These are phyloP conservation scores for Corythoichthys intestinalis DNA, from an alignment of 2,113 vertebrate genomes.

Conservation along the genomic window DNA sequence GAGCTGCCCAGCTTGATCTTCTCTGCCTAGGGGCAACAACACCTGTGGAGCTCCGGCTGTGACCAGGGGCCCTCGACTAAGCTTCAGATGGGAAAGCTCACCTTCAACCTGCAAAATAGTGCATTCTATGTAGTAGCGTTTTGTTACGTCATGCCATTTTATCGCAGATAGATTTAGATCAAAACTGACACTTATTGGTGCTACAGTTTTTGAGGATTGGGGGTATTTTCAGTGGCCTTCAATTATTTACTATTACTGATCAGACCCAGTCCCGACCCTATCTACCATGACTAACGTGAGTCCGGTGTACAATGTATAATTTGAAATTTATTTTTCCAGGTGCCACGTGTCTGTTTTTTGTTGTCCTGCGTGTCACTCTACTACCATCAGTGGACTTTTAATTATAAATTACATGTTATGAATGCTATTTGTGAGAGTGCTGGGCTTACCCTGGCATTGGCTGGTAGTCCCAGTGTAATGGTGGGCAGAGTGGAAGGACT, in stretches of 20 bases:
- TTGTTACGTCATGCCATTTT: not conserved
- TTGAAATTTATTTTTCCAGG: not conserved
- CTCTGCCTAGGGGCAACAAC: slow-evolving; percentile 80
- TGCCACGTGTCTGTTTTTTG: not conserved
- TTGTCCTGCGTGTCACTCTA: not conserved
- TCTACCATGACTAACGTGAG: too few relatives aligned
- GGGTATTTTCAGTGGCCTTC: too few relatives aligned
- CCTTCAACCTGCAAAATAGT: slow-evolving; percentile 71
- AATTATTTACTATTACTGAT: too few relatives aligned
- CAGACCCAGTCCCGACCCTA: too few relatives aligned
- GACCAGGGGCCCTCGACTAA: slow-evolving; percentile 69
- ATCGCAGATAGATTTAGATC: not conserved
- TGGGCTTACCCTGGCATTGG: slow-evolving; percentile 78
- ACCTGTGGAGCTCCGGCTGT: slow-evolving; percentile 68
- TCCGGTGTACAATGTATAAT: too few relatives aligned
- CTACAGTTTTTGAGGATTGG: too few relatives aligned
- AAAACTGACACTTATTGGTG: too few relatives aligned
- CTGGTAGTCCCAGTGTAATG: slow-evolving; percentile 87
- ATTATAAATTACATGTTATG: not conserved
- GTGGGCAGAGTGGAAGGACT: slow-evolving; percentile 81
- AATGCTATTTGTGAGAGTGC: not conserved
- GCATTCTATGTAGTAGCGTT: not conserved
- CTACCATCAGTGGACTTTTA: not conserved
- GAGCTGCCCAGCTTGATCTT: slow-evolving; percentile 77
- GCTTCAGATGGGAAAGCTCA: slow-evolving; percentile 76